A percentile compares a stretch with the other conserved stretches of the same genome.
Evolutionary conservation across 2,113 vertebrate genomes (phyloP).

Genomic region (Gambusia holbrooki): DNA sequence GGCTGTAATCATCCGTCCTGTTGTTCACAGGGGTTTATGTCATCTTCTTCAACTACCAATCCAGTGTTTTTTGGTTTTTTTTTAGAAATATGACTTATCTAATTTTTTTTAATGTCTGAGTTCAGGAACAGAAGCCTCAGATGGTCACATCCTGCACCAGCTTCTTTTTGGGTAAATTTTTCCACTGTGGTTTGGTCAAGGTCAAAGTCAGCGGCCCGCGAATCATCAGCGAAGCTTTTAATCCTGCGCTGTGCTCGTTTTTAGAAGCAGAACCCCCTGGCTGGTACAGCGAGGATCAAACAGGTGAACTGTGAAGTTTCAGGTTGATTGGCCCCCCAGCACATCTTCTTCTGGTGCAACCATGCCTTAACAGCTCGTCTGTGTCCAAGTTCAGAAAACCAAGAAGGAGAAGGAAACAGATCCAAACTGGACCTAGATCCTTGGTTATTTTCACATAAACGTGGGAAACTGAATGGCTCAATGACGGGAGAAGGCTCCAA

Average conservation of each 20-base stretch:
- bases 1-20: background rate
- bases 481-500: background rate
- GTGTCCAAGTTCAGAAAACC: background rate
- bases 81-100: background rate
- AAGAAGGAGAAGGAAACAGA: background rate
- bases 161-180: slow-evolving; percentile 48
- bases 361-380: background rate
- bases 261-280: slow-evolving; percentile 59
- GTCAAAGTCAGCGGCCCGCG: slow-evolving; percentile 52
- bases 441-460: background rate
- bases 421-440: rapidly evolving
- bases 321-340: slow-evolving; percentile 1
- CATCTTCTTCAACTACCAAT: background rate
- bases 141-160: slow-evolving; percentile 3
- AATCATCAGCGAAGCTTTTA: slow-evolving; percentile 68
- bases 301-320: slow-evolving; percentile 39
- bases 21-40: background rate
- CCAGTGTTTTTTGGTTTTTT: too few relatives aligned
- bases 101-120: background rate
- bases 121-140: background rate
- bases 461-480: background rate
- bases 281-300: slow-evolving; percentile 54
- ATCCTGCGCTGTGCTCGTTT: slow-evolving; percentile 60
- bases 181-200: slow-evolving; percentile 58
- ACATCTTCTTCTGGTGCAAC: background rate